A percentile compares a stretch with the other conserved stretches of the same genome.
Evolutionary conservation across 2,888 invertebrate species (phyloP).

Genomic region (Muschampia plurimacula): DNA sequence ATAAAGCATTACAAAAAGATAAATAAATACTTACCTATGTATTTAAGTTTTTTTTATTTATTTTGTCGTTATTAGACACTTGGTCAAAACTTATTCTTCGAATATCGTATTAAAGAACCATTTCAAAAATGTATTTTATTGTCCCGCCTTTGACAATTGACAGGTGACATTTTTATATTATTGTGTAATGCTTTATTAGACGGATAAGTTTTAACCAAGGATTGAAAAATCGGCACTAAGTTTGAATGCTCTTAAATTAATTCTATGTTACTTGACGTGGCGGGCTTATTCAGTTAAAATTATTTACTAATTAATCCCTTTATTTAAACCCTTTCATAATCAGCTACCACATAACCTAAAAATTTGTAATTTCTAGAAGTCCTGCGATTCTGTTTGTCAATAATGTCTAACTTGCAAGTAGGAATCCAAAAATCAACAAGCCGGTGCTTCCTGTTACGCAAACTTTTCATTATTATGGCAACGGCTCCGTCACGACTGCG

Average conservation of each 20-base stretch:
- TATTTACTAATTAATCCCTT: not conserved
- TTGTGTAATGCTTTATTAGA: too few species aligned
- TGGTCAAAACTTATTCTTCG: too few species aligned
- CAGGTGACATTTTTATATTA: too few species aligned
- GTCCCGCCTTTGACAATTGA: too few species aligned
- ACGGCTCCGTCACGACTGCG: conserved; percentile 25
- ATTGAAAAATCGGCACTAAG: not conserved
- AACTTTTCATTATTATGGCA: conserved; percentile 23
- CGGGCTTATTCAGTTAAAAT: too few species aligned
- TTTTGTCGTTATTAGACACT: too few species aligned
- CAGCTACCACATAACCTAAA: not conserved
- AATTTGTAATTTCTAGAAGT: not conserved
- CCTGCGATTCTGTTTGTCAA: not conserved
- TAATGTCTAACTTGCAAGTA: not conserved
- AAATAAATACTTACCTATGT: too few species aligned
- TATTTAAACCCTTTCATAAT: not conserved
- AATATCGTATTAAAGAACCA: too few species aligned
- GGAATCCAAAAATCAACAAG: conserved; percentile 3
- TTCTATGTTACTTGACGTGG: not conserved
- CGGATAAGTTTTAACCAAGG: too few species aligned
- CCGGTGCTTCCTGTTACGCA: conserved; percentile 19
- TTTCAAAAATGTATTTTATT: too few species aligned
- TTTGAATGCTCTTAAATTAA: not conserved
- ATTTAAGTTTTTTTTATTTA: too few species aligned
- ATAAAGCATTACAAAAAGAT: too few species aligned